Evolutionary conservation across 1,140 invertebrate species (phyloP), one percentile per base, ranked within the genome.

Genomic region (Plodia interpunctella): DNA sequence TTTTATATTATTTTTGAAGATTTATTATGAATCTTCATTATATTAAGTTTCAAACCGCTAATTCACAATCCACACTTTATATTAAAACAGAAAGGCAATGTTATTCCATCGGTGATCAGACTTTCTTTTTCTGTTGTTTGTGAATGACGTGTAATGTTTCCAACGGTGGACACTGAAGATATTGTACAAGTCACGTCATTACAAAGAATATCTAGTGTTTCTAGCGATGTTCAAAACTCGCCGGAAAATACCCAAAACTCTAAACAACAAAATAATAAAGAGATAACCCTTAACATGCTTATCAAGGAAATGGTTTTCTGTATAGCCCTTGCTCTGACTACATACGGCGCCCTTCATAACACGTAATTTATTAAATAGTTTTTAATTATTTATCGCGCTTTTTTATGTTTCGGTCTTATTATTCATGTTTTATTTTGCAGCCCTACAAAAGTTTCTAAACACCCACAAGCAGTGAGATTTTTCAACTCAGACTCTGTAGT

Each of bases 381-480:
- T 57, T 53, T 51, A 19, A 5, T 19, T 17, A n/a, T 49, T 4
- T 49, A 51, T 25, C 15, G 10, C 10, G n/a, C 15, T 20, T 51
- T 20, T 20, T 51, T 5, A 1, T 51, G 4, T 51, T 9, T 51
- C 5, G 5, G 1, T n/a, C n/a, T 15, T 44, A 10, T 44, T 44
- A 44, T 3, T 38, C 11, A 6, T 15, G n/a, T 44, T 44, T 44
- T 32, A 52, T 58, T 28, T 93, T 92, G 65, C 74, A 95, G 94
- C 49, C 90, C 93, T 55, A 91, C 93, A 54, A 95, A 92, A 86
- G 85, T 94, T 55, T 92, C 93, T 4, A 93, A 92, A 74, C 91
- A 92, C 62, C 93, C 94, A 49, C 72, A 91, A 49, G 91, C 94
- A 20, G 90, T 90, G 67, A 94, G 92, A 56, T 95, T 96, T 75